Percentiles rank a stretch among this genome's conserved stretches.
Conservation (phyloP, 2,888 invertebrate genomes). For the Lutraria lutraria region DNA sequence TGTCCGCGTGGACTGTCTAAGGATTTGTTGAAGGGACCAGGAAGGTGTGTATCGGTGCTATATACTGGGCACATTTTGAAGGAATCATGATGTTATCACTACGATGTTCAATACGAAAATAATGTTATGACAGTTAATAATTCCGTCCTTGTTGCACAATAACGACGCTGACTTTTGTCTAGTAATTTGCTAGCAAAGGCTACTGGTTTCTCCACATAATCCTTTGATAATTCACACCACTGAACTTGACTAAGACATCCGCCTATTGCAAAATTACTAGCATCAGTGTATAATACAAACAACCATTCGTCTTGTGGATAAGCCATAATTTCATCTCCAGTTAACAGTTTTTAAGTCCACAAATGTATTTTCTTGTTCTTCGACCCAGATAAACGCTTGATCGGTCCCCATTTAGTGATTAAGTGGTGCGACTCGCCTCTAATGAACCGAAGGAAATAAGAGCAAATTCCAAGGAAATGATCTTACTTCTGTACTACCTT, state of each 20-base stretch:
- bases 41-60: too few species aligned
- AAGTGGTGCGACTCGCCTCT: slow-evolving; percentile 42
- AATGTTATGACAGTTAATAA: too few species aligned
- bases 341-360: slow-evolving; percentile 50
- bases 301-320: slow-evolving; percentile 46
- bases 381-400: slow-evolving; percentile 59
- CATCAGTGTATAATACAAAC: slow-evolving; percentile 62
- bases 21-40: too few species aligned
- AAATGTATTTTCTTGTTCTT: too few species aligned
- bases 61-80: too few species aligned
- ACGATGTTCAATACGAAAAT: too few species aligned
- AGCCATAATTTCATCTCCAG: slow-evolving; percentile 51
- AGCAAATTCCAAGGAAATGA: slow-evolving; percentile 51
- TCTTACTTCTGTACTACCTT: slow-evolving; percentile 36
- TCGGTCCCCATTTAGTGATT: slow-evolving; percentile 48
- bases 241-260: slow-evolving; percentile 60
- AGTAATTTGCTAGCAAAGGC: too few species aligned
- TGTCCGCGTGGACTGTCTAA: too few species aligned
- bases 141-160: too few species aligned
- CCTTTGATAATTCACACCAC: too few species aligned
- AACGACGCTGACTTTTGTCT: too few species aligned
- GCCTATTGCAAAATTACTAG: slow-evolving; percentile 52
- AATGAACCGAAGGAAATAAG: slow-evolving; percentile 62
- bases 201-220: too few species aligned
- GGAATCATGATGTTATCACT: slow-evolving; percentile 40